phyloP scores from a whole-genome alignment of 2,113 vertebrate genomes.

The Leptosomus discolor region DNA sequence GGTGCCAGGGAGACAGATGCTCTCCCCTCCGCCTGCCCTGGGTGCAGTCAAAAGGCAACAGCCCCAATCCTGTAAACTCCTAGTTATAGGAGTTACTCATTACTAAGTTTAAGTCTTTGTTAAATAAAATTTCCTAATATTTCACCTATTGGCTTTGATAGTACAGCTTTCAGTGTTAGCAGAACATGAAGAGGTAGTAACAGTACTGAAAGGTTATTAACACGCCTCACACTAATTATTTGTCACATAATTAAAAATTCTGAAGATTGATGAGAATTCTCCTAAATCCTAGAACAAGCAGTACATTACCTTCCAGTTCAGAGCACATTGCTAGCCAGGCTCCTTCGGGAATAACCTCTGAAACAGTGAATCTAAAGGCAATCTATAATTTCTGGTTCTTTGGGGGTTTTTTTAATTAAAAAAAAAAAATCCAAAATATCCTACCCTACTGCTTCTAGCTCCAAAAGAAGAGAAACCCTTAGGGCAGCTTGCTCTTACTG shows the following conservation, averaged over 20 bases:
- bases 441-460: neutral
- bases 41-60: neutral
- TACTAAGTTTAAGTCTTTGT: neutral
- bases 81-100: neutral
- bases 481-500: neutral
- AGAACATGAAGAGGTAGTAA: neutral
- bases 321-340: neutral
- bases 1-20: neutral
- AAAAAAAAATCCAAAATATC: neutral
- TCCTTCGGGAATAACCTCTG: neutral
- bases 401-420: neutral
- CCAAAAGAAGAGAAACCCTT: neutral
- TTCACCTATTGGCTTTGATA: neutral
- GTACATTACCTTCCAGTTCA: neutral
- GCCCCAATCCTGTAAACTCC: neutral
- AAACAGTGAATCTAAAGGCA: neutral
- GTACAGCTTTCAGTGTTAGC: neutral
- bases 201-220: neutral
- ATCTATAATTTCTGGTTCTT: neutral
- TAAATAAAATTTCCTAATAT: conserved; percentile 1
- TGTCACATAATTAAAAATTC: neutral
- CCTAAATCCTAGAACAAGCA: neutral
- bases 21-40: neutral
- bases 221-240: neutral
- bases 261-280: neutral